phyloP scores from a whole-genome alignment of 2,113 vertebrate genomes.

The Oreochromis aureus region DNA sequence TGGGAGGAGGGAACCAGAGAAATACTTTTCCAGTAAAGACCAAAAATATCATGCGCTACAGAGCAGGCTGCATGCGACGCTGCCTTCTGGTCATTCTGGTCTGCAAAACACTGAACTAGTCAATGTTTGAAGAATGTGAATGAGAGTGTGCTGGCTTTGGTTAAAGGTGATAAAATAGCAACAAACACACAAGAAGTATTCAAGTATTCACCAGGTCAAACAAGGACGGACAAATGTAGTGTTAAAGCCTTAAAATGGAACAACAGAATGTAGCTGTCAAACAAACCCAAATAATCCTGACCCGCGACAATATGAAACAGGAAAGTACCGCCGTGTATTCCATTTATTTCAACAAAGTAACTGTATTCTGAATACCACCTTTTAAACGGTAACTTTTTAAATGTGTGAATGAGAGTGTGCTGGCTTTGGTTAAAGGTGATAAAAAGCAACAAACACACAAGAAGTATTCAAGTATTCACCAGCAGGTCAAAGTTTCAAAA shows the following conservation, averaged over 20 bases:
- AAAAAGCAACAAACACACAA: too few relatives aligned
- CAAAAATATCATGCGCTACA: background rate
- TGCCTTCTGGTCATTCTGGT: background rate
- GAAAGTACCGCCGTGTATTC: too few relatives aligned
- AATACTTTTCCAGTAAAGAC: slow-evolving; percentile 8
- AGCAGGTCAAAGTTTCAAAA: background rate
- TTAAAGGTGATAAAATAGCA: background rate
- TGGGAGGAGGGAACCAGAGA: background rate
- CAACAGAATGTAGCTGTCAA: too few relatives aligned
- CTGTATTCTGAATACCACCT: too few relatives aligned
- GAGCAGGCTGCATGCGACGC: background rate
- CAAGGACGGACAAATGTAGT: background rate
- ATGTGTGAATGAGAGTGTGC: too few relatives aligned
- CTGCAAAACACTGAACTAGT: background rate
- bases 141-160: background rate
- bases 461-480: too few relatives aligned
- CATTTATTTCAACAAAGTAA: too few relatives aligned
- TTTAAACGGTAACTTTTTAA: too few relatives aligned
- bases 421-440: too few relatives aligned
- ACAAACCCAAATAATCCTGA: too few relatives aligned
- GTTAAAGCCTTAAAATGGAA: background rate
- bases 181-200: background rate
- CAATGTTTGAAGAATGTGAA: background rate
- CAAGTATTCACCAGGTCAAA: background rate
- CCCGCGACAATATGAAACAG: too few relatives aligned